Evolutionary conservation across 2,888 invertebrate genomes (phyloP), one percentile per base, ranked within the genome.

Genomic region (Aphidius colemani): DNA sequence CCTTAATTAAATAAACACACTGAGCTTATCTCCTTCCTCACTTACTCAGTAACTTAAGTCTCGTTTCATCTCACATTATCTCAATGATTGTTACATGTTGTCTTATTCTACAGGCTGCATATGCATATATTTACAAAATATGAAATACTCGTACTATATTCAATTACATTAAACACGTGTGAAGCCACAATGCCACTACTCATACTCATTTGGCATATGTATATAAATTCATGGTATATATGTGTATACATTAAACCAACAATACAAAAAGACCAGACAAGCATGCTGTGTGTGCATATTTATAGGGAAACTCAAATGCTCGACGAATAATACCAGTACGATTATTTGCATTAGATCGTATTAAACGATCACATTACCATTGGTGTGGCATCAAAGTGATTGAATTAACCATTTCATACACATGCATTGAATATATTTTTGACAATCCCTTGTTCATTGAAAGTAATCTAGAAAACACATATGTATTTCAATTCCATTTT

Each of bases 1-100:
- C 73, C 72, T 77, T 78, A 78, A 78, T 78, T 78, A 78, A 78
- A 78, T 78, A 78, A 77, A 75, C 78, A 74, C 78, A 74, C 72
- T 71, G 70, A 18, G 73, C 72, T 74, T 74, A 76, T 74, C 74
- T 73, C 72, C 66, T 69, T 71, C 53, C 55, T 73, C 13, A 18
- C 13, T 18, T 18, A 18, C 13, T 18, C 13, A 18, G 13, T 18
- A 18, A 18, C 13, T 18, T 2, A 18, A 18, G 13, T 18, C 13
- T 18, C 13, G 13, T 18, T 18, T 18, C 13, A 18, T 18, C 13
- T 1, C 13, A 18, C 13, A 18, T 18, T 43, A 10, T 43, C 50
- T 50, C 18, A 6, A 55, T 44, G 11, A 41, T 41, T 18, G 64
- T 59, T 65, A 58, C 46, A 55, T 63, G 46, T 64, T 53, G 48